Evolutionary conservation across 1,140 invertebrate species (phyloP).

Genomic region (Campoletis sonorensis): DNA sequence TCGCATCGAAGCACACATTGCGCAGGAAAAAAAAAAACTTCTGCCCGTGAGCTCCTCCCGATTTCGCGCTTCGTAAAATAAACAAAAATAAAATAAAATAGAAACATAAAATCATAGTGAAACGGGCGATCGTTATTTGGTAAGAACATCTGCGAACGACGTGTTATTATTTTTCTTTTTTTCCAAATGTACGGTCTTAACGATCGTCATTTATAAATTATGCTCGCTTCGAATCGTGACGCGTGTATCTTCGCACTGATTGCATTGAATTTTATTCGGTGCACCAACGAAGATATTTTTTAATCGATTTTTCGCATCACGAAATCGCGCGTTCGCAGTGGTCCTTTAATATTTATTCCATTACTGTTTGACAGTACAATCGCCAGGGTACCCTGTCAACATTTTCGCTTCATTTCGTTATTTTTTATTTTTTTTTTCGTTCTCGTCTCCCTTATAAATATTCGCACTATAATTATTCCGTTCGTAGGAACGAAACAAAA

Average conservation of each 20-base stretch:
- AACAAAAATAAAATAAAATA: neutral
- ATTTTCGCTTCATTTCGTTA: neutral
- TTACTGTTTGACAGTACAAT: conserved; percentile 39
- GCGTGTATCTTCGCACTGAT: conserved; percentile 34
- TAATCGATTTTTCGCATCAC: neutral
- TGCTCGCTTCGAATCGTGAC: conserved; percentile 21
- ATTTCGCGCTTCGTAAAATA: neutral
- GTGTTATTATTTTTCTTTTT: neutral
- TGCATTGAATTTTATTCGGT: conserved; percentile 39
- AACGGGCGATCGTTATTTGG: conserved; percentile 41
- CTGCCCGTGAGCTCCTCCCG: neutral
- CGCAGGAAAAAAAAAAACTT: conserved; percentile 3
- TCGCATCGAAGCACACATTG: conserved; percentile 55
- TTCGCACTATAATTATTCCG: conserved; percentile 7
- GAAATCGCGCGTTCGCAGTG: conserved; percentile 20
- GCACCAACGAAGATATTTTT: conserved; percentile 36
- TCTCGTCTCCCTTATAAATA: neutral
- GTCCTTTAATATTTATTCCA: neutral
- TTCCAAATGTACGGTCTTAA: neutral
- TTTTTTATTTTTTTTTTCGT: conserved; percentile 6
- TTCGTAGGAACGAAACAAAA: neutral
- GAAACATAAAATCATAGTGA: neutral
- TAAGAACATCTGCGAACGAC: conserved; percentile 25
- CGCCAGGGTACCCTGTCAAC: conserved; percentile 37
- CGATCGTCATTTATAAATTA: conserved; percentile 17